These are phyloP conservation scores for Eretmochelys imbricata DNA, from an alignment of 2,113 vertebrate genomes.

Conservation along the genomic window DNA sequence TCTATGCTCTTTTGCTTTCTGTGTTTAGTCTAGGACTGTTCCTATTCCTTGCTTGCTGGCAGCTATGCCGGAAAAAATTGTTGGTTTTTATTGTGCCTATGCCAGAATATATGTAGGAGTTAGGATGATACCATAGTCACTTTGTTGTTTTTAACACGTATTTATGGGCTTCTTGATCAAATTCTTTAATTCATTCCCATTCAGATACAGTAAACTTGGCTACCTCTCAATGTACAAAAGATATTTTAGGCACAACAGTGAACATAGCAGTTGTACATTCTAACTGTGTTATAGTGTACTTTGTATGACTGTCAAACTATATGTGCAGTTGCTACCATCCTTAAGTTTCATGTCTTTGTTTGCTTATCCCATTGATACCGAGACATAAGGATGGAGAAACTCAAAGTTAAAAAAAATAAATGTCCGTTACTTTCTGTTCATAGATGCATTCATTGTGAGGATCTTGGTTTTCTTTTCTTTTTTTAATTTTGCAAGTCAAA, in stretches of 20 bases:
- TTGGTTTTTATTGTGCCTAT: slow-evolving; percentile 46
- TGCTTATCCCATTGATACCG: neutral
- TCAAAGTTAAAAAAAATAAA: neutral
- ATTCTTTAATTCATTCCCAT: neutral
- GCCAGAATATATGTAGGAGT: slow-evolving; percentile 7
- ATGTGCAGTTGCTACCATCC: rapidly evolving
- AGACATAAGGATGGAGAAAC: neutral
- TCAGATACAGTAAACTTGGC: slow-evolving; percentile 10
- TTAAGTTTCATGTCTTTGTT: neutral
- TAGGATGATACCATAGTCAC: neutral
- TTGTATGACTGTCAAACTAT: neutral
- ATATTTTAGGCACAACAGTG: neutral
- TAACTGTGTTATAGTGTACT: neutral
- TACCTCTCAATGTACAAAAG: neutral
- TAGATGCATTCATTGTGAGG: slow-evolving; percentile 9
- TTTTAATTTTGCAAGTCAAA: slow-evolving; percentile 42
- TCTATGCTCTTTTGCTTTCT: slow-evolving; percentile 48
- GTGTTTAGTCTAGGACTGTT: slow-evolving; percentile 74
- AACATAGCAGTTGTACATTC: neutral
- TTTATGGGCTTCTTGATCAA: slow-evolving; percentile 35
- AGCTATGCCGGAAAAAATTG: slow-evolving; percentile 36
- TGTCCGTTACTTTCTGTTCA: neutral
- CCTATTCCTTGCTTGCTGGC: slow-evolving; percentile 42
- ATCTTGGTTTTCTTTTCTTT: neutral
- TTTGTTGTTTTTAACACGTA: slow-evolving; percentile 39